A percentile compares a stretch with the other conserved stretches of the same genome.
Evolutionary conservation across 2,113 vertebrate genomes (phyloP).

Genomic region (Centropristis striata): DNA sequence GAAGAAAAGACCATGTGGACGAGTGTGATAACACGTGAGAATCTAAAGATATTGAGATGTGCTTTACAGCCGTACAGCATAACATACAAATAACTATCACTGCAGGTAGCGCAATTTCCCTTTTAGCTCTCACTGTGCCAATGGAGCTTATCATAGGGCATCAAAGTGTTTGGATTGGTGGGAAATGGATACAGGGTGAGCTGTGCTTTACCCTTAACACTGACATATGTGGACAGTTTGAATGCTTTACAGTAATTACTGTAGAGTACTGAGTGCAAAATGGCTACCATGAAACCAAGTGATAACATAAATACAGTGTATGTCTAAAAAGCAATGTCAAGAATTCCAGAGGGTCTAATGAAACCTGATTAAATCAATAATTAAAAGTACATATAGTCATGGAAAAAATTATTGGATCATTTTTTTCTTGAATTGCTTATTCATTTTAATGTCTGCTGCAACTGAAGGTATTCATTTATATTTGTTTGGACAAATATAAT

Average conservation of each 20-base stretch:
- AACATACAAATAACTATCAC: slow-evolving; percentile 45
- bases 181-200: slow-evolving; percentile 5
- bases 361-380: not conserved
- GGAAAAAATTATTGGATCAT: too few relatives aligned
- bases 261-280: not conserved
- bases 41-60: slow-evolving; percentile 35
- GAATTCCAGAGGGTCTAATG: not conserved
- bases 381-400: not conserved
- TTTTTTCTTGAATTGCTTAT: too few relatives aligned
- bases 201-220: slow-evolving; percentile 1
- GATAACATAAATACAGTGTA: not conserved
- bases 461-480: too few relatives aligned
- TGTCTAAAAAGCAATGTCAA: not conserved
- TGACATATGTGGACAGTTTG: not conserved
- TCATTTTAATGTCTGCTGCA: too few relatives aligned
- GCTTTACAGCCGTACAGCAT: slow-evolving; percentile 32
- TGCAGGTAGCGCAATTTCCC: slow-evolving; percentile 16
- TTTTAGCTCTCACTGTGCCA: slow-evolving; percentile 46
- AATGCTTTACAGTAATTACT: slow-evolving; percentile 1
- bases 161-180: slow-evolving; percentile 29
- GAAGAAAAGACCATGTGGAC: slow-evolving; percentile 43
- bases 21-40: slow-evolving; percentile 54
- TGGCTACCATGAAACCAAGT: not conserved
- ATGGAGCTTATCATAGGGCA: slow-evolving; percentile 40
- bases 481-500: too few relatives aligned